Conservation (phyloP, 1,140 invertebrate species). For the Drosophila melanica region DNA sequence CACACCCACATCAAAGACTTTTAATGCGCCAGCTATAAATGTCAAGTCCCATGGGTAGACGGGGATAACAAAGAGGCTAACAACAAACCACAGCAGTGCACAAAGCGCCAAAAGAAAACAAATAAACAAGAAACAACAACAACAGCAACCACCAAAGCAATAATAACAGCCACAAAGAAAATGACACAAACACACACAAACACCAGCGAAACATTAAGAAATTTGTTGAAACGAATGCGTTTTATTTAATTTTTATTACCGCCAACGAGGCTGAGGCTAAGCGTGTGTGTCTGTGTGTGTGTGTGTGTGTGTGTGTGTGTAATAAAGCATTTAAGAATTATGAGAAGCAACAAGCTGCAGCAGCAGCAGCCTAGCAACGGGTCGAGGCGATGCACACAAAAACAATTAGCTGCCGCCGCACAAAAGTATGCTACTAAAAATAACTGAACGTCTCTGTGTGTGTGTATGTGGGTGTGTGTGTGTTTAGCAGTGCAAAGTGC, state of each 20-base stretch:
- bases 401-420: slow-evolving; percentile 45
- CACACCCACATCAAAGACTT: slow-evolving; percentile 30
- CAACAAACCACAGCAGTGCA: slow-evolving; percentile 56
- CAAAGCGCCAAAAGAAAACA: slow-evolving; percentile 49
- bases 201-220: slow-evolving; percentile 46
- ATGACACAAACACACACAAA: slow-evolving; percentile 20
- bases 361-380: slow-evolving; percentile 1
- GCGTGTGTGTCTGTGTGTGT: slow-evolving; percentile 6
- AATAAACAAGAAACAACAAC: slow-evolving; percentile 36
- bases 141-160: slow-evolving; percentile 36
- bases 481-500: slow-evolving; percentile 20
- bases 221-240: slow-evolving; percentile 50
- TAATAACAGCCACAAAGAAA: slow-evolving; percentile 42
- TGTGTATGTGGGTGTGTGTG: neutral
- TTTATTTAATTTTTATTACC: slow-evolving; percentile 55
- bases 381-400: slow-evolving; percentile 9
- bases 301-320: slow-evolving; percentile 15
- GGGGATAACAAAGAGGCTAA: slow-evolving; percentile 34
- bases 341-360: slow-evolving; percentile 35
- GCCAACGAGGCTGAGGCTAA: slow-evolving; percentile 12
- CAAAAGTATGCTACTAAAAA: slow-evolving; percentile 46
- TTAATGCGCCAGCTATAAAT: slow-evolving; percentile 50
- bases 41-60: slow-evolving; percentile 46
- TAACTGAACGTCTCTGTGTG: neutral
- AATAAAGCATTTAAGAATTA: slow-evolving; percentile 53